phyloP scores from a whole-genome alignment of 2,113 vertebrate genomes.

The Tragulus kanchil region DNA sequence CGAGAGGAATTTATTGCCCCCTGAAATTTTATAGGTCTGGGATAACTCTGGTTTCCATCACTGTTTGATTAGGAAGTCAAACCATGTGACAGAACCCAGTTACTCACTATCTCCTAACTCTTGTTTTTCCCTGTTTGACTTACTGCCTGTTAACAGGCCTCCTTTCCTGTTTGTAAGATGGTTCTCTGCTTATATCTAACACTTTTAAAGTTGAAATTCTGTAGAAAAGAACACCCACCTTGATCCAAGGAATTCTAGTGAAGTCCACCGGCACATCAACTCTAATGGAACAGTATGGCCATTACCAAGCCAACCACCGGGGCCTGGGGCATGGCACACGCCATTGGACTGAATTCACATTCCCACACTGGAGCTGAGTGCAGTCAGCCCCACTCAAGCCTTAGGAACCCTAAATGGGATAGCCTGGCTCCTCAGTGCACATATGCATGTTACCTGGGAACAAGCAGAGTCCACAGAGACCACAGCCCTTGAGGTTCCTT shows the following conservation, averaged over 20 bases:
- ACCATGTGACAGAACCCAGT: not conserved
- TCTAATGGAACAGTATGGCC: not conserved
- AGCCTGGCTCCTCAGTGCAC: not conserved
- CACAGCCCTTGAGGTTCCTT: not conserved
- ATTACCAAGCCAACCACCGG: not conserved
- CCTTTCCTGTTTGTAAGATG: not conserved
- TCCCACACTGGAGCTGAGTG: not conserved
- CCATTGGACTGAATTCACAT: not conserved
- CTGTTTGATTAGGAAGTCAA: not conserved
- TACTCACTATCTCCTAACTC: not conserved
- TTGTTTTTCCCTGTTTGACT: not conserved
- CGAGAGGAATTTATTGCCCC: constrained; percentile 1
- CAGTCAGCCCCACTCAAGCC: not conserved
- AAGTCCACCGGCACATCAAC: not conserved
- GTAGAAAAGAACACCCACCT: not conserved
- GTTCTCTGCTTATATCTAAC: not conserved
- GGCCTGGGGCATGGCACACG: not conserved
- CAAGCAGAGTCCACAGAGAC: not conserved
- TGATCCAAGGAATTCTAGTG: not conserved
- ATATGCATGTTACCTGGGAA: not conserved
- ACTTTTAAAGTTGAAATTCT: constrained; percentile 7
- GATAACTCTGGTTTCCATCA: not conserved
- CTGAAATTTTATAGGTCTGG: not conserved
- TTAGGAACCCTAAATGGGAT: not conserved
- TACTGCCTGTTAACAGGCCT: not conserved